A percentile compares a stretch with the other conserved stretches of the same genome.
These are phyloP conservation scores for Nyctereutes procyonoides DNA, from an alignment of 2,113 vertebrate genomes.

Conservation along the genomic window DNA sequence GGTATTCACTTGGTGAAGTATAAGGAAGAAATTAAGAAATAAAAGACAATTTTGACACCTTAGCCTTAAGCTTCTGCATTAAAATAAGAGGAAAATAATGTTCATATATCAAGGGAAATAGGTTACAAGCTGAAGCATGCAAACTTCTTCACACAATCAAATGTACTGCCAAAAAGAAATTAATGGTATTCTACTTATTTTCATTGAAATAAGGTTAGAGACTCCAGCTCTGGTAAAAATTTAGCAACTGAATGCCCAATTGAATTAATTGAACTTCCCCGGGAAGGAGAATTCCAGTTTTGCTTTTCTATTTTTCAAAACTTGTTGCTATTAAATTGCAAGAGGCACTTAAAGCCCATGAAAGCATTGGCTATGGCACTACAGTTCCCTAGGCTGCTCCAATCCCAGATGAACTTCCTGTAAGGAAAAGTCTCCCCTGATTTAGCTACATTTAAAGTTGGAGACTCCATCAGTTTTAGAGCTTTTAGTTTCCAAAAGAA, in stretches of 20 bases:
- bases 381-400: not conserved
- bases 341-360: not conserved
- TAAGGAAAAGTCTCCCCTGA: not conserved
- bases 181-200: constrained; percentile 74
- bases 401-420: not conserved
- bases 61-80: constrained; percentile 66
- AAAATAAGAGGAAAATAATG: constrained; percentile 68
- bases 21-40: constrained; percentile 67
- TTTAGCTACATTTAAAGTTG: not conserved
- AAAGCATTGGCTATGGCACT: not conserved
- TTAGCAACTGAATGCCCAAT: constrained; percentile 59
- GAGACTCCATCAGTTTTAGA: not conserved
- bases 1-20: constrained; percentile 55
- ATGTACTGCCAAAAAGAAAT: constrained; percentile 69
- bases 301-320: constrained; percentile 71
- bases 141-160: constrained; percentile 67
- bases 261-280: constrained; percentile 73
- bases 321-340: constrained; percentile 37
- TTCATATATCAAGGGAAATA: constrained; percentile 69
- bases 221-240: constrained; percentile 65
- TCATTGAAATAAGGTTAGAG: constrained; percentile 76
- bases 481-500: constrained; percentile 5
- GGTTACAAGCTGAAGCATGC: constrained; percentile 70
- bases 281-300: constrained; percentile 69
- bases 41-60: constrained; percentile 72